These are phyloP conservation scores for Pomacea maculata DNA, from an alignment of 1,140 invertebrate genomes.

Conservation along the genomic window DNA sequence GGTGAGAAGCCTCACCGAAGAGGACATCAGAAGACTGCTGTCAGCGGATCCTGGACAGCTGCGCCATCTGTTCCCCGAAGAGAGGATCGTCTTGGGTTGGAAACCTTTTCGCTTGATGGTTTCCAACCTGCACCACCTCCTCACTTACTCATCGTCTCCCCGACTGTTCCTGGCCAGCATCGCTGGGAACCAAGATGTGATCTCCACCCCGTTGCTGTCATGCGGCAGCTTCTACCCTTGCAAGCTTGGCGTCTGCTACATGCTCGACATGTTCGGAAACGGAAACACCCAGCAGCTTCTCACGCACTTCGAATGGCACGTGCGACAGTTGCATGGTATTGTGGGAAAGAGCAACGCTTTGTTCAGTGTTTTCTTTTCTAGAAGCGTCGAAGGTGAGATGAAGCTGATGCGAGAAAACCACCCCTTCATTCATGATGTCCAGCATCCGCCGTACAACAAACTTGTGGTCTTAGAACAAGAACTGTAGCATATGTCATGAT, in stretches of 20 bases:
- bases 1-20: not conserved
- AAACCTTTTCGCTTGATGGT: not conserved
- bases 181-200: not conserved
- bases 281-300: not conserved
- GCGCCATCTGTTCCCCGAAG: slow-evolving; percentile 1
- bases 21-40: not conserved
- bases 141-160: not conserved
- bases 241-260: not conserved
- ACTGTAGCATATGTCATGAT: too few species aligned
- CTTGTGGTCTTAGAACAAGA: too few species aligned
- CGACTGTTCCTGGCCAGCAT: not conserved
- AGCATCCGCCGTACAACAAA: too few species aligned
- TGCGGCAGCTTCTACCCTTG: not conserved
- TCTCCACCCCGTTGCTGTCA: not conserved
- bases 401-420: too few species aligned
- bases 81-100: not conserved
- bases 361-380: not conserved
- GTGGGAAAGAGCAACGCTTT: not conserved
- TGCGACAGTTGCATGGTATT: not conserved
- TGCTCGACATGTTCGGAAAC: not conserved
- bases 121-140: not conserved
- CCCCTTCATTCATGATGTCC: too few species aligned
- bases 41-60: not conserved
- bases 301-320: not conserved
- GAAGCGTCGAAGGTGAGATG: too few species aligned